These are phyloP conservation scores for Lycaena phlaeas DNA, from an alignment of 2,888 invertebrate genomes.

Conservation along the genomic window DNA sequence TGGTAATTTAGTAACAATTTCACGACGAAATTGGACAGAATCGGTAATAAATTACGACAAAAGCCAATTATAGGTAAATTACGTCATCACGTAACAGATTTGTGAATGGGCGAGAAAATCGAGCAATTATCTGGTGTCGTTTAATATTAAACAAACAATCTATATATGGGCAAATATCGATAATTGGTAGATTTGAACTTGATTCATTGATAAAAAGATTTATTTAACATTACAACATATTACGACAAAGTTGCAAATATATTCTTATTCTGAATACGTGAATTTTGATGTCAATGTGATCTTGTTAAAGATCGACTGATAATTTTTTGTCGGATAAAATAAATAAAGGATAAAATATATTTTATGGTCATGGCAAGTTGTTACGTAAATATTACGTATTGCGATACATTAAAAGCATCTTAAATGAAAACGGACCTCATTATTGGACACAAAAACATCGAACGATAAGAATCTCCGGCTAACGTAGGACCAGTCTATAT, in stretches of 20 bases:
- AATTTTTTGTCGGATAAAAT: slow-evolving; percentile 6
- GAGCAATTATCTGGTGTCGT: slow-evolving; percentile 22
- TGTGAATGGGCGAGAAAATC: slow-evolving; percentile 19
- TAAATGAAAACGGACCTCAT: slow-evolving; percentile 1
- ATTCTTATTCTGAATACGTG: background rate
- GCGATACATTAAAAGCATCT: background rate
- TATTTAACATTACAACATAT: background rate
- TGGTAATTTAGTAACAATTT: slow-evolving; percentile 4
- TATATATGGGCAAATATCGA: slow-evolving; percentile 1
- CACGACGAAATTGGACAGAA: slow-evolving; percentile 16
- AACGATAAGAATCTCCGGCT: slow-evolving; percentile 2
- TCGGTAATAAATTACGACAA: slow-evolving; percentile 21
- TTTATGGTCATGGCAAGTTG: slow-evolving; percentile 1
- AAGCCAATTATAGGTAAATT: slow-evolving; percentile 41
- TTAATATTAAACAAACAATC: slow-evolving; percentile 15
- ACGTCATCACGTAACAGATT: slow-evolving; percentile 27
- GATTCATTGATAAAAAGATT: slow-evolving; percentile 5
- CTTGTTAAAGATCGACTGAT: background rate
- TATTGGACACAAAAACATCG: background rate
- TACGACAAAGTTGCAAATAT: background rate
- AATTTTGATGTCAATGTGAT: background rate
- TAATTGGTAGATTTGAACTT: slow-evolving; percentile 1
- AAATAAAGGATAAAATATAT: background rate
- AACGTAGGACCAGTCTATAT: too few relatives aligned
- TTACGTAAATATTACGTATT: slow-evolving; percentile 2